Evolutionary conservation across 2,888 invertebrate genomes (phyloP).

Genomic region (Eudemis profundana): DNA sequence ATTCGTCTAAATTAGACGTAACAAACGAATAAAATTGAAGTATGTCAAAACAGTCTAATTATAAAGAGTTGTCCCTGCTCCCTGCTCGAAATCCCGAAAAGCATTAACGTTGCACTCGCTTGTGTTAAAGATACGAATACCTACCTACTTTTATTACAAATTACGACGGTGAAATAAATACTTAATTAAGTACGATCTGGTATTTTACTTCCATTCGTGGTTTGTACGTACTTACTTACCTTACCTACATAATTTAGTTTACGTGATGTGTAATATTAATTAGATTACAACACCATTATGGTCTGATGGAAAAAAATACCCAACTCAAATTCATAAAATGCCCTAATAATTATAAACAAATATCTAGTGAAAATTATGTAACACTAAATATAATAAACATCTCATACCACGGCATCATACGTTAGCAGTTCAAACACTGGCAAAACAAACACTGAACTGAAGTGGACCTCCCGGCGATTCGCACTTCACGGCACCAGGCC

Average conservation of each 20-base stretch:
- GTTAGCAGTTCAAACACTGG: conserved; percentile 62
- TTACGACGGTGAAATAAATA: too few species aligned
- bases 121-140: too few species aligned
- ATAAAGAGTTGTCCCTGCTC: too few species aligned
- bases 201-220: too few species aligned
- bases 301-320: neutral
- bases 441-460: conserved; percentile 68
- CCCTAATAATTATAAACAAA: conserved; percentile 15
- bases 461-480: conserved; percentile 75
- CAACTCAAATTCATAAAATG: conserved; percentile 12
- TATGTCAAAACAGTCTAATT: neutral
- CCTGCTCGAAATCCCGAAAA: neutral
- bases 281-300: too few species aligned
- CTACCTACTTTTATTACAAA: too few species aligned
- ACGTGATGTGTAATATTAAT: too few species aligned
- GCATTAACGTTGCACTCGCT: neutral
- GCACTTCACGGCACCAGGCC: conserved; percentile 60
- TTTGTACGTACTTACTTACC: too few species aligned
- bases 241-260: too few species aligned
- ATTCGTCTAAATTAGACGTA: conserved; percentile 20
- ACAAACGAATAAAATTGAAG: neutral
- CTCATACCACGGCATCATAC: conserved; percentile 24
- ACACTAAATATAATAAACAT: conserved; percentile 16
- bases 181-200: too few species aligned
- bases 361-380: conserved; percentile 21